Evolutionary conservation across 2,797 vertebrate genomes (phyloP), one percentile per base, ranked within the genome.

Genomic region (Myotis findleyi): DNA sequence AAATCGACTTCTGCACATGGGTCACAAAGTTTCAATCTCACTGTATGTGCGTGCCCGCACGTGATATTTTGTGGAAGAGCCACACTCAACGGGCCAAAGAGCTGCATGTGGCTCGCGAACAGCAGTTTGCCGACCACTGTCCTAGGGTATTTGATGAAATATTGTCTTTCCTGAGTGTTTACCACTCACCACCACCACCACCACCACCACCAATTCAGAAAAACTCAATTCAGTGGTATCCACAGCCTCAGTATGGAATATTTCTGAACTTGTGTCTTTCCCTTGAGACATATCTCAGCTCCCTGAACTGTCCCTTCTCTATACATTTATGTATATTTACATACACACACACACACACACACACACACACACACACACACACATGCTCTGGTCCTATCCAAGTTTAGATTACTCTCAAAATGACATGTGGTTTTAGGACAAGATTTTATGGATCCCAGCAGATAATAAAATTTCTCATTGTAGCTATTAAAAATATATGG

Each of bases 381-480:
- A 51, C 1, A 51, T 51, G 20, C 62, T 47, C 14, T 85, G 55
- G 13, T 71, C 9, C 55, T 77, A 38, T 59, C n/a, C 6, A 23
- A 73, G 21, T 33, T 90, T 23, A 44, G 30, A 87, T 62, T 75
- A 89, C 30, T 90, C 51, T 66, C 41, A 59, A 93, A 93, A 76
- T 93, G 69, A 47, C 14, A 53, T 47, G 33, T 80, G 57, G n/a
- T 91, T 87, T 83, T 41, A 91, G 71, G 71, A 38, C 62, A 87
- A 72, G 53, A 0, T 55, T 95, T 77, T 83, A 81, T 66, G 49
- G 17, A 79, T 44, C 25, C 33, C 41, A 85, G 23, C 0, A 62
- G 3, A 68, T 80, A 59, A 85, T 62, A 83, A 84, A 92, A 68
- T 79, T 4, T 80, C 72, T 92, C 33, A 86, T 57, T 62, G 41